Conservation (phyloP, 2,797 vertebrate species). For the Pipistrellus kuhlii region DNA sequence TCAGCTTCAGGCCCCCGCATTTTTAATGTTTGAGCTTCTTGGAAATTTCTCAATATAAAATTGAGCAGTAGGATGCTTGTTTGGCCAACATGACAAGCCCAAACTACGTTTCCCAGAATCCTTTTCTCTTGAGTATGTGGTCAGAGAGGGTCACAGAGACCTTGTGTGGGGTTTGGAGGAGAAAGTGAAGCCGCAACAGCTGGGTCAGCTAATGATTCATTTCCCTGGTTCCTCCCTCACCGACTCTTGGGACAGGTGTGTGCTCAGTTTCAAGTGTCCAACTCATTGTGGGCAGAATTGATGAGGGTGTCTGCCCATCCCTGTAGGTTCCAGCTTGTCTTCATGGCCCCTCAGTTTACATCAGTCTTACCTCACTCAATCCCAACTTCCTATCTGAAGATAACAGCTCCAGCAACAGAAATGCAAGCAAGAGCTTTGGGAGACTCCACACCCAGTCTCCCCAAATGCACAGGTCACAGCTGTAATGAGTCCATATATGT, state of each 20-base stretch:
- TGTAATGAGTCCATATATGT: background rate
- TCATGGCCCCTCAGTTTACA: background rate
- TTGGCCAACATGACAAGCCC: fast-evolving
- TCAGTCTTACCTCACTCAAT: no score
- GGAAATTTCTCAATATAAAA: background rate
- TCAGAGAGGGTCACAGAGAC: background rate
- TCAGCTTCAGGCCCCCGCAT: no score
- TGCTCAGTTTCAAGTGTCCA: background rate
- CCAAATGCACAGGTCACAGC: fast-evolving
- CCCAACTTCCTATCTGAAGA: background rate
- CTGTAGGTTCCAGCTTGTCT: fast-evolving
- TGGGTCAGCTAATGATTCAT: fast-evolving
- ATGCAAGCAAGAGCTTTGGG: background rate
- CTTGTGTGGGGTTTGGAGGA: no score
- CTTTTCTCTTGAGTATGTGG: background rate
- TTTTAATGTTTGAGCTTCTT: background rate
- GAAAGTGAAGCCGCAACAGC: fast-evolving
- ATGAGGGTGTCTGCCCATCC: fast-evolving
- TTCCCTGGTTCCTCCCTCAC: background rate
- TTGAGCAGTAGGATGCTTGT: no score
- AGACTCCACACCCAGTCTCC: no score
- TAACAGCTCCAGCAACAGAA: background rate
- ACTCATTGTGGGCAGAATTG: background rate
- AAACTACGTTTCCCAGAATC: fast-evolving
- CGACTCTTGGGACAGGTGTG: background rate